Base-by-base conservation (phyloP, 2,797 vertebrate species). In the Tauraco hartlaubi region DNA sequence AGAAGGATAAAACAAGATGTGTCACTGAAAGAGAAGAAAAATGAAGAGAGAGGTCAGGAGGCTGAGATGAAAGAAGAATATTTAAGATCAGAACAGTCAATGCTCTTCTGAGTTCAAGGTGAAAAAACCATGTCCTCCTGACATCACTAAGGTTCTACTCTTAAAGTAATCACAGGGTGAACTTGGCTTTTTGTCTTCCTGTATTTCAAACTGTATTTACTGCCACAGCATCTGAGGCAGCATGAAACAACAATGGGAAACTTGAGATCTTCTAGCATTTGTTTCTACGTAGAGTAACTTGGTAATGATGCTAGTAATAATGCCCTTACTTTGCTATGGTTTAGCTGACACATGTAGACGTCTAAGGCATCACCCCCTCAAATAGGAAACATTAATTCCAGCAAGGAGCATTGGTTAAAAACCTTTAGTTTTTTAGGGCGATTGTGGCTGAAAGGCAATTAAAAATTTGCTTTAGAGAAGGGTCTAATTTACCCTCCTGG, bases 371-470 rank as follows among this genome's bases (percentile, higher is more conserved):
- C 6, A 41, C 11, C 8, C 17, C 55, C 33, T 73, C 26, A 52
- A 49, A 61, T 3, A 21, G 25, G 19, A 25, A 35, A 78, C 73
- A 43, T 20, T 23, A 51, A 48, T 51, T 69, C 51, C 21, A 54
- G 3, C 11, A 58, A 15, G 35, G 4, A 31, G 2, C 0, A 2
- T 33, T 58, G 25, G 5, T 66, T 26, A 56, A 87, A 75, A 55
- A 19, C 0, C 11, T n/a, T 23, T 31, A 10, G 5, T 6, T 43
- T 43, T 46, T 48, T 64, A 37, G 43, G 26, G 6, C 4, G 1
- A 8, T 41, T 63, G n/a, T 71, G 41, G 23, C n/a, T 66, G 25
- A 73, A 84, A 73, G 31, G 5, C 19, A 85, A 15, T 71, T 76
- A 35, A 71, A 86, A 62, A 12, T 5, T 71, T 66, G 29, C 43